Evolutionary conservation across 2,888 invertebrate species (phyloP).

Genomic region (Aleiodes testaceus): DNA sequence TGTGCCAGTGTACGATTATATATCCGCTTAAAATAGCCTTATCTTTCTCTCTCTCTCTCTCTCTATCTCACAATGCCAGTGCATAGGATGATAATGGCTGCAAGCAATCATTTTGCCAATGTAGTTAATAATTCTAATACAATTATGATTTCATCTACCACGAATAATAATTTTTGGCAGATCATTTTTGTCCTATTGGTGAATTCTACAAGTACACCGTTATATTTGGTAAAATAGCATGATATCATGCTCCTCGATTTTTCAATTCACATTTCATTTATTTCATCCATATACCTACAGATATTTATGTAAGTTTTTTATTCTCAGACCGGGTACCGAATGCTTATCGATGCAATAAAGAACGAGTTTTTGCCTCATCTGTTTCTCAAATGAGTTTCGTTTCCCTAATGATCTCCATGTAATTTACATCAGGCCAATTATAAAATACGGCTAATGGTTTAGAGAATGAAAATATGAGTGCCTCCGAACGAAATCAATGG

Average conservation of each 20-base stretch:
- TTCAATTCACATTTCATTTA: no score
- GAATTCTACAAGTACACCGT: constrained; percentile 46
- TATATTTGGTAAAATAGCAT: constrained; percentile 45
- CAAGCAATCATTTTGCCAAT: constrained; percentile 53
- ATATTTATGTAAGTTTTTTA: neutral
- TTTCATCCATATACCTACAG: neutral
- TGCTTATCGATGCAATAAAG: constrained; percentile 43
- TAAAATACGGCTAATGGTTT: constrained; percentile 47
- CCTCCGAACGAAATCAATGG: constrained; percentile 50
- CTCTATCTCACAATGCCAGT: constrained; percentile 38
- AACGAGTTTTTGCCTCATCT: constrained; percentile 52
- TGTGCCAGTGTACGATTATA: constrained; percentile 57
- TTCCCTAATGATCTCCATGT: constrained; percentile 49
- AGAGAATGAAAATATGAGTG: constrained; percentile 28
- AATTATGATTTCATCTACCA: constrained; percentile 58
- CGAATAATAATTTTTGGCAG: constrained; percentile 51
- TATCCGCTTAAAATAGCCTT: constrained; percentile 62
- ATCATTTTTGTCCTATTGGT: constrained; percentile 17
- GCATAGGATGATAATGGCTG: constrained; percentile 58
- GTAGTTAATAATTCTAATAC: constrained; percentile 62
- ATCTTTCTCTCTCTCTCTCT: constrained; percentile 38
- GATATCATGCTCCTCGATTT: neutral
- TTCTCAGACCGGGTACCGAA: constrained; percentile 14
- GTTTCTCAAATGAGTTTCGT: constrained; percentile 44
- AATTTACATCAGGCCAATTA: constrained; percentile 51